Evolutionary conservation across 37 sponge, comb jelly and placozoan species (phyloP).

Genomic region (Hexactinellida sp.): DNA sequence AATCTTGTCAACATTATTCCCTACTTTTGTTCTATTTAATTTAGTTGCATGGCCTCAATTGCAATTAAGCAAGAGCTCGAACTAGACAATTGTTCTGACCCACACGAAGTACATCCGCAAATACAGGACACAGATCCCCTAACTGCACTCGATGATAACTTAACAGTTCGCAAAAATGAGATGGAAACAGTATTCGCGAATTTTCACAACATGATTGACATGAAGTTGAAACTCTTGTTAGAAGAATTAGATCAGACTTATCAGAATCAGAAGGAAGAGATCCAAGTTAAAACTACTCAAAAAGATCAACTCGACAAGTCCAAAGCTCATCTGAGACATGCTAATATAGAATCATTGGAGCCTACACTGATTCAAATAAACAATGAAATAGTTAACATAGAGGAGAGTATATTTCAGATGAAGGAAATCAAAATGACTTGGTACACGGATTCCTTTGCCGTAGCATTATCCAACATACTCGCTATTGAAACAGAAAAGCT

Average conservation of each 20-base stretch:
- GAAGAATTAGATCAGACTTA: conserved; percentile 3
- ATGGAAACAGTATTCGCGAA: neutral
- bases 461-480: neutral
- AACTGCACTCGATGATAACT: neutral
- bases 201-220: conserved; percentile 10
- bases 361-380: conserved; percentile 3
- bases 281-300: neutral
- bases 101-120: neutral
- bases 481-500: neutral
- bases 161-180: neutral
- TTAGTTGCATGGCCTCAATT: conserved; percentile 16
- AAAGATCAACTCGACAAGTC: conserved; percentile 7
- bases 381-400: neutral
- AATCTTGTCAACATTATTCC: too few relatives aligned
- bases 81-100: neutral
- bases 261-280: neutral
- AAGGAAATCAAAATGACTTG: neutral
- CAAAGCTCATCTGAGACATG: conserved; percentile 2
- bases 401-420: conserved; percentile 12
- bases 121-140: neutral
- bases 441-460: neutral
- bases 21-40: too few relatives aligned
- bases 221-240: neutral
- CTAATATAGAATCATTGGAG: neutral
- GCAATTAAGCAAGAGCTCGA: neutral